Evolutionary conservation across 2,888 invertebrate genomes (phyloP).

Genomic region (Leptinotarsa peninsularis): DNA sequence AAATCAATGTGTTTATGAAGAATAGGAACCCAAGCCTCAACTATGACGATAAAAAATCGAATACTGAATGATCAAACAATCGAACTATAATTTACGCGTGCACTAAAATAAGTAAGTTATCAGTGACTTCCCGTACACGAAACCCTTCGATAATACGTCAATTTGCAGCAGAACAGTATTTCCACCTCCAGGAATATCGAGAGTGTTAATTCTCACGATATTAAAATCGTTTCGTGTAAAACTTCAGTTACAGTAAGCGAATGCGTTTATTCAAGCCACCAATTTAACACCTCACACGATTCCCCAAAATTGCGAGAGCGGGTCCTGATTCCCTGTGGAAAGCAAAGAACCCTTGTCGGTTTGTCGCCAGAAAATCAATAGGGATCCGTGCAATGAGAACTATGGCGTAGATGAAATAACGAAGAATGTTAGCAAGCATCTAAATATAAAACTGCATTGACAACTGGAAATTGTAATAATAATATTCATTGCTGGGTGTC

Average conservation of each 20-base stretch:
- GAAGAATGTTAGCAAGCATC: conserved; percentile 7
- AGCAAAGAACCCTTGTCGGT: conserved; percentile 39
- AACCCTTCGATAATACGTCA: neutral
- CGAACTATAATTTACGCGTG: conserved; percentile 1
- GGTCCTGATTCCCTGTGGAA: conserved; percentile 34
- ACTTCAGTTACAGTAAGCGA: conserved; percentile 19
- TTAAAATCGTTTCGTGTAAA: conserved; percentile 14
- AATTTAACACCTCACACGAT: conserved; percentile 19
- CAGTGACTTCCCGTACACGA: conserved; percentile 5
- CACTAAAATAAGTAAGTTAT: neutral
- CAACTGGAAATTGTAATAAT: too few relatives aligned
- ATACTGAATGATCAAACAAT: neutral
- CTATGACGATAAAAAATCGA: neutral
- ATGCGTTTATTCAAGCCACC: conserved; percentile 12
- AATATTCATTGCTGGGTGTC: too few relatives aligned
- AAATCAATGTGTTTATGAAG: too few relatives aligned
- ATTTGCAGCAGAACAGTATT: conserved; percentile 1
- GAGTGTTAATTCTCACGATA: conserved; percentile 18
- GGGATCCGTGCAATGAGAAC: conserved; percentile 37
- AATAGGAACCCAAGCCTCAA: too few relatives aligned
- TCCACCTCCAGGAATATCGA: conserved; percentile 6
- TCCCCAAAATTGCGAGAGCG: conserved; percentile 27
- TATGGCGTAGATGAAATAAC: conserved; percentile 29
- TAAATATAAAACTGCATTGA: neutral
- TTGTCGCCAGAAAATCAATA: conserved; percentile 42